A percentile compares a stretch with the other conserved stretches of the same genome.
Evolutionary conservation across 2,888 invertebrate genomes (phyloP).

Genomic region (Xanthorhoe spadicearia): DNA sequence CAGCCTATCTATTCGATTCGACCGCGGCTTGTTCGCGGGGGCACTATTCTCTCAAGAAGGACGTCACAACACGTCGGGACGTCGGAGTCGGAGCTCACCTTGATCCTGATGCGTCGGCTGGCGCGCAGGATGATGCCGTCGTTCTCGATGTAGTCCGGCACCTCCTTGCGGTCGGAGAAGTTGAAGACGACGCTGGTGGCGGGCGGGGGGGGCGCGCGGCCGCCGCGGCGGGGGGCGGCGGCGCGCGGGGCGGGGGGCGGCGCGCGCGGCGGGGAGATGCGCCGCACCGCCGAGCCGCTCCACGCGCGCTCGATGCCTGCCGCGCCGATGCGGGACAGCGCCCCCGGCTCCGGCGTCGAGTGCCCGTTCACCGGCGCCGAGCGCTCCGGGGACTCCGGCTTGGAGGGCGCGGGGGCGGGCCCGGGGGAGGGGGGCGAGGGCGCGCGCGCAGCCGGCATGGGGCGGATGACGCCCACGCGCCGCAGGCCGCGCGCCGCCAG

Average conservation of each 20-base stretch:
- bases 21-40: no score
- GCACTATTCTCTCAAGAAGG: no score
- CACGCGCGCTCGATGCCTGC: slow-evolving; percentile 72
- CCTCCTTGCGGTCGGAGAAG: slow-evolving; percentile 93
- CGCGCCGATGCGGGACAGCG: slow-evolving; percentile 61
- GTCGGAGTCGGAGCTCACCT: slow-evolving; percentile 83
- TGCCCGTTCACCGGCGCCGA: slow-evolving; percentile 60
- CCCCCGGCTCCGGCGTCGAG: slow-evolving; percentile 67
- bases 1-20: not conserved
- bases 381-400: slow-evolving; percentile 51
- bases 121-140: slow-evolving; percentile 91
- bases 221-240: slow-evolving; percentile 39
- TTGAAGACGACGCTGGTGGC: slow-evolving; percentile 93
- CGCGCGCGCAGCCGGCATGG: slow-evolving; percentile 67
- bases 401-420: slow-evolving; percentile 45
- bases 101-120: slow-evolving; percentile 88
- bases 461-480: slow-evolving; percentile 85
- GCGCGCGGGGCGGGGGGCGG: slow-evolving; percentile 44
- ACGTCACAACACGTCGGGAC: no score
- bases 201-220: slow-evolving; percentile 61
- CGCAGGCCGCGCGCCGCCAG: slow-evolving; percentile 66
- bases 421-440: slow-evolving; percentile 47
- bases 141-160: slow-evolving; percentile 96
- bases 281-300: slow-evolving; percentile 60
- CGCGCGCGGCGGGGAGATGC: slow-evolving; percentile 32